Evolutionary conservation across 2,888 invertebrate species (phyloP).

Genomic region (Acleris holmiana): DNA sequence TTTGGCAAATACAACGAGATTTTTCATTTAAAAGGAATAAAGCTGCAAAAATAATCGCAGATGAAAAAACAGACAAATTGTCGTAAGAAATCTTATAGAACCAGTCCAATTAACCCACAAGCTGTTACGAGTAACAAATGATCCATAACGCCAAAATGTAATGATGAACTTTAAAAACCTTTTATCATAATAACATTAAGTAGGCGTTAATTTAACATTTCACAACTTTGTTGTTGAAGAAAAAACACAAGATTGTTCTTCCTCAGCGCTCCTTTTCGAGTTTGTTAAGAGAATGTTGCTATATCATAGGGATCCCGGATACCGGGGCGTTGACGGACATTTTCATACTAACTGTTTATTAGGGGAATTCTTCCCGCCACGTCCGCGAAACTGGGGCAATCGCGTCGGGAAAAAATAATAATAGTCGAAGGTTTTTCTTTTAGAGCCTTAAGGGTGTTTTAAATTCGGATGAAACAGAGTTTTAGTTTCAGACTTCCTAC

Average conservation of each 20-base stretch:
- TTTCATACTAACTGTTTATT: slow-evolving; percentile 59
- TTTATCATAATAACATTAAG: slow-evolving; percentile 36
- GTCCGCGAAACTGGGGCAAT: slow-evolving; percentile 56
- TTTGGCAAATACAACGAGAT: too few species aligned
- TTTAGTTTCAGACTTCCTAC: slow-evolving; percentile 23
- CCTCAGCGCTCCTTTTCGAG: slow-evolving; percentile 29
- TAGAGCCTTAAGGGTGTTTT: slow-evolving; percentile 11
- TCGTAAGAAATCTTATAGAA: neutral
- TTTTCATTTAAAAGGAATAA: too few species aligned
- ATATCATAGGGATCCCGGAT: slow-evolving; percentile 47
- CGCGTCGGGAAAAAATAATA: slow-evolving; percentile 30
- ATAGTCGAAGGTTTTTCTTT: slow-evolving; percentile 19
- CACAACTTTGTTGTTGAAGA: slow-evolving; percentile 33
- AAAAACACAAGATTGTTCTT: slow-evolving; percentile 25
- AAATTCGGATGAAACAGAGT: neutral
- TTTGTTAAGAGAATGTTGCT: slow-evolving; percentile 29
- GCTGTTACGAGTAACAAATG: slow-evolving; percentile 20
- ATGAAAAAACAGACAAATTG: neutral
- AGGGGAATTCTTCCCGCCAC: slow-evolving; percentile 54
- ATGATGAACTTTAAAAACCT: slow-evolving; percentile 36
- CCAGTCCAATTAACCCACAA: slow-evolving; percentile 15
- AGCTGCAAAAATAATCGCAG: too few species aligned
- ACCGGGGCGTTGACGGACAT: slow-evolving; percentile 49
- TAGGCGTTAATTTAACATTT: slow-evolving; percentile 19
- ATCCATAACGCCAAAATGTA: slow-evolving; percentile 19